Evolutionary conservation across 2,797 vertebrate species (phyloP), one percentile per base, ranked within the genome.

Genomic region (Ctenochaetus hawaiiensis): DNA sequence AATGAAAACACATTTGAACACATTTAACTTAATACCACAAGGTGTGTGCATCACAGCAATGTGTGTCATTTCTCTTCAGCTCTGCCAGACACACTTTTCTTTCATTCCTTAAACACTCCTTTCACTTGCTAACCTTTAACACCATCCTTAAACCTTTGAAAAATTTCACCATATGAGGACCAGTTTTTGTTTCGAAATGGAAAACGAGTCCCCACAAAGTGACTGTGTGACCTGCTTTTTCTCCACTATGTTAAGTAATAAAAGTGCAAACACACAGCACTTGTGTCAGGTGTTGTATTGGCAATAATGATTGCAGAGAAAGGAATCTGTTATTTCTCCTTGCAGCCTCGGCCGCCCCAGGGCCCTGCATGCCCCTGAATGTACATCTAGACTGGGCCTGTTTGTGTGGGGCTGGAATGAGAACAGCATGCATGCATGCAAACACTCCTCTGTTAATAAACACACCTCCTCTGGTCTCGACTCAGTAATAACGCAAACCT

Each of bases 231-330:
- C 1, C 2, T 43, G 10, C 49, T 69, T 51, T 7, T n/a, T 3
- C 7, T 0, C 8, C 30, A 17, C 13, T 48, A 41, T 37, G 16
- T 60, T 34, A 41, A 45, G 44, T 49, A 37, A 10, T 2, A 20
- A 9, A 34, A 34, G 30, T 34, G 30, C 22, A 56, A 7, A 26
- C 45, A 48, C 45, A 44, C 8, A 39, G 6, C 5, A 30, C 12
- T 2, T 44, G 16, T 16, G 12, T 73, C 48, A 52, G 37, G 56
- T 79, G 49, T 67, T 45, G 17, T 62, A 41, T 12, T 49, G 51
- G 1, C 23, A 63, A 13, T 69, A 68, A 75, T 88, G 67, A 86
- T 75, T 67, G 70, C 82, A 60, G n/a, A 56, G 75, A 85, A 75
- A 84, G 63, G 76, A 85, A 90, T 90, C 51, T 60, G 59, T 62